Conservation (phyloP, 2,888 invertebrate species). For the Cephus sareptanus region DNA sequence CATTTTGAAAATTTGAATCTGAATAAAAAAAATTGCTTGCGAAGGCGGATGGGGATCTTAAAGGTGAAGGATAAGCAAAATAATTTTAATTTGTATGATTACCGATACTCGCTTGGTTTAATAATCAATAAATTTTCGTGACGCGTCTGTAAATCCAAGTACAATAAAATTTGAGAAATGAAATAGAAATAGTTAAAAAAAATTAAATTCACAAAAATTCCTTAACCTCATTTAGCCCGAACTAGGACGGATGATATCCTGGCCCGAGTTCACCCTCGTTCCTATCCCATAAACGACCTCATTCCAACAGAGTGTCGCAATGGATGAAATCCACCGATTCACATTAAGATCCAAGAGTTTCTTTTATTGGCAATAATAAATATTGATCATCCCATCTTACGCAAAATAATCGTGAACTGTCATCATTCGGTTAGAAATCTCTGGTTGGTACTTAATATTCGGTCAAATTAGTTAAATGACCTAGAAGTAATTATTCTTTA, state of each 20-base stretch:
- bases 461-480: background rate
- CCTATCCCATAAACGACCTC: background rate
- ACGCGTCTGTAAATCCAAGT: background rate
- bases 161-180: too few species aligned
- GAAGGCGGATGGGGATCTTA: background rate
- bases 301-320: background rate
- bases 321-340: background rate
- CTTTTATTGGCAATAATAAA: background rate
- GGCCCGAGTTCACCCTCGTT: background rate
- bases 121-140: background rate
- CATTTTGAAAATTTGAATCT: background rate
- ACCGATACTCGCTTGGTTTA: background rate
- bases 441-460: background rate
- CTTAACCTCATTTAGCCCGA: background rate
- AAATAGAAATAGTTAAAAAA: too few species aligned
- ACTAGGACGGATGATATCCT: background rate
- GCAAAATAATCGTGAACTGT: background rate
- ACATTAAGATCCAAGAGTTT: background rate
- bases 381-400: background rate
- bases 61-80: background rate
- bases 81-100: background rate
- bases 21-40: background rate
- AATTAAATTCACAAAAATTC: background rate
- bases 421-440: background rate
- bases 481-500: background rate